phyloP scores from a whole-genome alignment of 2,797 vertebrate species.

The Clarias pachynema region DNA sequence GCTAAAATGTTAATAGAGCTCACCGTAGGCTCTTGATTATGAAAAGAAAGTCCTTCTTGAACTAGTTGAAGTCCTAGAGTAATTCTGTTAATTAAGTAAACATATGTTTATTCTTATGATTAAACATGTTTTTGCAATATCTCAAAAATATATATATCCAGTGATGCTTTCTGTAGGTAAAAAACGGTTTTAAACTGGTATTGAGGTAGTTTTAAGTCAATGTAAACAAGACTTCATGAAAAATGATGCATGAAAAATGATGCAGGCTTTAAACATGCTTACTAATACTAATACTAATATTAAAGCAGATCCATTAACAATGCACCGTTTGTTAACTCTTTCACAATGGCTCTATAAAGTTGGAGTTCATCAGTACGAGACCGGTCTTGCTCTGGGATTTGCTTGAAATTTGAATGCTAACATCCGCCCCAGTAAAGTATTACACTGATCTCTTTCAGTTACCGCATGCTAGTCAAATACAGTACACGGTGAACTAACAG shows the following conservation, averaged over 20 bases:
- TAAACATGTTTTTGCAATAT: background rate
- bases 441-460: constrained; percentile 39
- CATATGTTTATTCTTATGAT: too few species aligned
- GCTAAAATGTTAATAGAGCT: too few species aligned
- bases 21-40: too few species aligned
- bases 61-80: background rate
- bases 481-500: background rate
- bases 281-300: background rate
- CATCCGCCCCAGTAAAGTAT: background rate
- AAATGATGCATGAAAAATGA: background rate
- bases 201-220: background rate
- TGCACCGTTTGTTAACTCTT: background rate
- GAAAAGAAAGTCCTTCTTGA: background rate
- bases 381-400: constrained; percentile 55
- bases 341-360: constrained; percentile 11
- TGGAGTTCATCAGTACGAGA: constrained; percentile 16
- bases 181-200: background rate
- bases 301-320: background rate
- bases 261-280: background rate
- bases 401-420: constrained; percentile 67
- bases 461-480: constrained; percentile 44
- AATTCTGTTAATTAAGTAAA: background rate
- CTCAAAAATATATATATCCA: background rate
- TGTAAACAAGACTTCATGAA: background rate
- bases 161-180: background rate